A percentile compares a stretch with the other conserved stretches of the same genome.
phyloP scores from a whole-genome alignment of 2,888 invertebrate genomes.

The Sussaba pulchella region DNA sequence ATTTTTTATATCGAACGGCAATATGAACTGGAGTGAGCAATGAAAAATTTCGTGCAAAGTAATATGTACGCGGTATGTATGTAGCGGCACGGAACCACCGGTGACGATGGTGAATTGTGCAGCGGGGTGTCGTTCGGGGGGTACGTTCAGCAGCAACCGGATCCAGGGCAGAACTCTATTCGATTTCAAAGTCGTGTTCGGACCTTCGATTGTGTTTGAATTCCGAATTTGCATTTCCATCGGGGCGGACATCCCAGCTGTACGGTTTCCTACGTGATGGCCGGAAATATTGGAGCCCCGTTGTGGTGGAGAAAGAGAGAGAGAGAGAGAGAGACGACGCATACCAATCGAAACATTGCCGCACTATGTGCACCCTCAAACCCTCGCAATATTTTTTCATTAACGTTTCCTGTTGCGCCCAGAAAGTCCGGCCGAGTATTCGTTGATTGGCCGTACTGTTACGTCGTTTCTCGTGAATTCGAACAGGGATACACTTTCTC shows the following conservation, averaged over 20 bases:
- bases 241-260: conserved; percentile 57
- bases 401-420: conserved; percentile 55
- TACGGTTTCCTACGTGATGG: conserved; percentile 58
- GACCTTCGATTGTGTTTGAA: conserved; percentile 64
- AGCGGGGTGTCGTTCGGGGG: conserved; percentile 43
- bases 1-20: neutral
- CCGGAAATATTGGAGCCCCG: conserved; percentile 52
- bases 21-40: conserved; percentile 9
- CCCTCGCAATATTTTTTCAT: conserved; percentile 60
- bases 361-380: neutral
- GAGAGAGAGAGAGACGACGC: neutral
- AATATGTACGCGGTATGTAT: neutral
- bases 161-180: conserved; percentile 59
- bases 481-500: conserved; percentile 46
- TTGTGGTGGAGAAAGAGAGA: conserved; percentile 6
- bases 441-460: conserved; percentile 47
- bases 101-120: conserved; percentile 5
- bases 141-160: conserved; percentile 19
- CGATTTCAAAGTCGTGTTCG: conserved; percentile 61
- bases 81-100: neutral
- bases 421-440: conserved; percentile 12
- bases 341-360: conserved; percentile 42
- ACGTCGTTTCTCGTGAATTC: conserved; percentile 49
- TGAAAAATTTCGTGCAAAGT: neutral
- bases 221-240: conserved; percentile 68